Conservation (phyloP, 2,888 invertebrate genomes). For the Microplitis deprimator region DNA sequence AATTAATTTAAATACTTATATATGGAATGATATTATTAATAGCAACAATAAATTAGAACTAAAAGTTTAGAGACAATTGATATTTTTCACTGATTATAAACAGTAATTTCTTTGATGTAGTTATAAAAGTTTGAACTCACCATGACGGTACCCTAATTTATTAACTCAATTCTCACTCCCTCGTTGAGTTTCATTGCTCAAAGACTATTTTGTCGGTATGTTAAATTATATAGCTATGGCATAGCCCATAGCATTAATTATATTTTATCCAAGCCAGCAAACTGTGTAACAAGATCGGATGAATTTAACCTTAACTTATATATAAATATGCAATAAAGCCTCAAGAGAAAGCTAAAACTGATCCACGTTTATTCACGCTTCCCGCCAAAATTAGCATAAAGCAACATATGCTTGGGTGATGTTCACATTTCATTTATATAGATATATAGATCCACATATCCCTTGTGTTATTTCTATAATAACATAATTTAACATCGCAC, state of each 20-base stretch:
- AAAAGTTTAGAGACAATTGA: no score
- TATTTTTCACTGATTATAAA: no score
- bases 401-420: constrained; percentile 1
- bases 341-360: constrained; percentile 4
- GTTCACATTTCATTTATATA: constrained; percentile 9
- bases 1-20: no score
- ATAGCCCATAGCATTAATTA: not conserved
- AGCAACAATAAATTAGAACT: no score
- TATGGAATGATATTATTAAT: no score
- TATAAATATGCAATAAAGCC: not conserved
- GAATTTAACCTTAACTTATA: not conserved
- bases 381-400: constrained; percentile 9
- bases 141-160: not conserved
- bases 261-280: not conserved
- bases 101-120: no score
- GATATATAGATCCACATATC: not conserved
- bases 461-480: constrained; percentile 1
- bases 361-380: not conserved
- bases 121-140: not conserved
- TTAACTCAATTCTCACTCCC: constrained; percentile 12
- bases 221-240: not conserved
- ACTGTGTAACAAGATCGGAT: not conserved
- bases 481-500: not conserved
- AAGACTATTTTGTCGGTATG: constrained; percentile 13
- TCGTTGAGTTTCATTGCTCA: constrained; percentile 9